These are phyloP conservation scores for Heteractis magnifica DNA, from an alignment of 92 coral and sea anemone species.

Conservation along the genomic window DNA sequence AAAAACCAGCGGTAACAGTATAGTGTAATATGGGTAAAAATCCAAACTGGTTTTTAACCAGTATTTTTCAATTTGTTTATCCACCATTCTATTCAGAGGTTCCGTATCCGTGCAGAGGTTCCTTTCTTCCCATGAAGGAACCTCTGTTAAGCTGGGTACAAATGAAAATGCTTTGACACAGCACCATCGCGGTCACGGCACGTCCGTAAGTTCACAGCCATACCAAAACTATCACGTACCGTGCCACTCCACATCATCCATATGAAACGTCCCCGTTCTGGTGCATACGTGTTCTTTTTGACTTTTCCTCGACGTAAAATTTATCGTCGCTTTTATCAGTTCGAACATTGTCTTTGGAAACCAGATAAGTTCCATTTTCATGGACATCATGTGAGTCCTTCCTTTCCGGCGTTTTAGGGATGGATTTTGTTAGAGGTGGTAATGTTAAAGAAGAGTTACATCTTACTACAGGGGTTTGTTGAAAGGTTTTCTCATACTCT, in stretches of 20 bases:
- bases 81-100: too few species aligned
- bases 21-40: too few species aligned
- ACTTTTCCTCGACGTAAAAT: neutral
- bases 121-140: too few species aligned
- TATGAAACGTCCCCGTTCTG: constrained; percentile 27
- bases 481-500: neutral
- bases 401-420: neutral
- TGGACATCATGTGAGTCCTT: neutral
- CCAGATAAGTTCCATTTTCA: neutral
- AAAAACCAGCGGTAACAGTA: too few species aligned
- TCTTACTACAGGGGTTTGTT: neutral
- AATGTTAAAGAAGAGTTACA: constrained; percentile 17
- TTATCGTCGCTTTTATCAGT: neutral
- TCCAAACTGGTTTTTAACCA: too few species aligned
- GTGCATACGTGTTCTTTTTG: constrained; percentile 12
- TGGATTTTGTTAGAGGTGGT: constrained; percentile 13
- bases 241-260: neutral
- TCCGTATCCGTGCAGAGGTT: too few species aligned
- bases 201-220: too few species aligned
- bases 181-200: too few species aligned
- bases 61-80: too few species aligned
- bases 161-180: too few species aligned
- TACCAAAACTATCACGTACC: neutral
- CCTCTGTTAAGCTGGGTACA: too few species aligned
- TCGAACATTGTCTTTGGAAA: neutral